These are phyloP conservation scores for Percopsis omiscomaycus DNA, from an alignment of 2,797 vertebrate genomes.

Conservation along the genomic window DNA sequence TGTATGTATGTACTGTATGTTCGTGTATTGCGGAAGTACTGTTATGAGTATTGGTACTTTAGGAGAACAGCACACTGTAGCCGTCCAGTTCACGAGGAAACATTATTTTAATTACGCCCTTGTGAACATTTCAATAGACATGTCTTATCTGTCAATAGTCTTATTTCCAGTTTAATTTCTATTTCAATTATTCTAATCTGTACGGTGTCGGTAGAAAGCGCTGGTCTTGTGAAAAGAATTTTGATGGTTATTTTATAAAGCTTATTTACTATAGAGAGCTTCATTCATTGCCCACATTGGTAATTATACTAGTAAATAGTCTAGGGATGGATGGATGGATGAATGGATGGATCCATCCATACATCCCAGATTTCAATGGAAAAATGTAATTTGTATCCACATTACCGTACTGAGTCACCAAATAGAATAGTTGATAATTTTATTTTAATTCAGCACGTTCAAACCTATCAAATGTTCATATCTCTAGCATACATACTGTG, in stretches of 20 bases:
- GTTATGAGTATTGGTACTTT: conserved; percentile 33
- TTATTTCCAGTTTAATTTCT: too few relatives aligned
- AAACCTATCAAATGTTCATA: too few relatives aligned
- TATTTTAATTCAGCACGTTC: too few relatives aligned
- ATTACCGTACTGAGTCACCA: too few relatives aligned
- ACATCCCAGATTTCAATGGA: conserved; percentile 15
- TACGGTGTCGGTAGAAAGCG: background rate
- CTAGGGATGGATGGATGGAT: background rate
- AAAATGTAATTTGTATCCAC: background rate
- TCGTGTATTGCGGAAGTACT: conserved; percentile 29
- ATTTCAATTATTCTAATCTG: too few relatives aligned
- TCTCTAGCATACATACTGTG: too few relatives aligned
- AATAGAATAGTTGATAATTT: conserved; percentile 12
- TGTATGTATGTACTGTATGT: background rate
- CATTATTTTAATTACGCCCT: too few relatives aligned
- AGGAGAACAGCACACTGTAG: conserved; percentile 35
- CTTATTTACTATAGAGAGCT: background rate
- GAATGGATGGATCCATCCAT: background rate
- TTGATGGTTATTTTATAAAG: background rate
- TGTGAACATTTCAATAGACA: background rate
- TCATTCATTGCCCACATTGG: conserved; percentile 8
- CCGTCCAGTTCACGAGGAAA: conserved; percentile 26
- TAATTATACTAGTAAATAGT: conserved; percentile 1
- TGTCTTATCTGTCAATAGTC: too few relatives aligned
- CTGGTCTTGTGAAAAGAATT: background rate